A percentile compares a stretch with the other conserved stretches of the same genome.
phyloP scores from a whole-genome alignment of 2,888 invertebrate genomes.

The Nomada flava region DNA sequence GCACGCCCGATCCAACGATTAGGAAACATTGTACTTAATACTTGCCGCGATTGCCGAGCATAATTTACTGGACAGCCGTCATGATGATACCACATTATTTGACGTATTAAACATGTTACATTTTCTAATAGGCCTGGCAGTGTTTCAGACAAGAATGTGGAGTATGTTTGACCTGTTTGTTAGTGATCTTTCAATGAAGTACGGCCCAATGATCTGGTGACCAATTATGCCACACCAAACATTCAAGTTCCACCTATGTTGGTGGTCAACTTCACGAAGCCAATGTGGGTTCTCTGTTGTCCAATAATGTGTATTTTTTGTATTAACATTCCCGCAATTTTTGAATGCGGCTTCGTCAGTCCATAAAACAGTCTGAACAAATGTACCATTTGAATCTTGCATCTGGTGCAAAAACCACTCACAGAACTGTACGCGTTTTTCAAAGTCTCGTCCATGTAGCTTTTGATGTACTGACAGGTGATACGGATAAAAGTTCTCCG shows the following conservation, averaged over 20 bases:
- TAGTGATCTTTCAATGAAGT: conserved; percentile 3
- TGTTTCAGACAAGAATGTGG: neutral
- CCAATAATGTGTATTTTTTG: conserved; percentile 2
- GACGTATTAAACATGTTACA: conserved; percentile 1
- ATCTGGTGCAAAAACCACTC: no score
- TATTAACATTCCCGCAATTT: conserved; percentile 6
- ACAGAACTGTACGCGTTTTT: no score
- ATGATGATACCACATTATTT: conserved; percentile 7
- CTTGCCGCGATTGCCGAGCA: no score
- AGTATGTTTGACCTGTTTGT: neutral
- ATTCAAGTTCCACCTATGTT: conserved; percentile 1
- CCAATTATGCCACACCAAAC: conserved; percentile 1
- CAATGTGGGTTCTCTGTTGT: neutral
- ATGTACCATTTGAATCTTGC: no score
- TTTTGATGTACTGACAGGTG: neutral
- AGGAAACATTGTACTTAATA: no score
- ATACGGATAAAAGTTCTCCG: no score
- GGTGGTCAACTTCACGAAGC: neutral
- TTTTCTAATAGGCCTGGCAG: neutral
- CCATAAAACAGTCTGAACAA: neutral
- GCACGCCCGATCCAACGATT: no score
- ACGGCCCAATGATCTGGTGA: neutral
- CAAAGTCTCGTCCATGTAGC: no score
- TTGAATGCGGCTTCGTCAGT: neutral
- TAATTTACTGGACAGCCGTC: neutral